These are phyloP conservation scores for Otolemur crassicaudatus DNA, from an alignment of 2,797 vertebrate species.

Conservation along the genomic window DNA sequence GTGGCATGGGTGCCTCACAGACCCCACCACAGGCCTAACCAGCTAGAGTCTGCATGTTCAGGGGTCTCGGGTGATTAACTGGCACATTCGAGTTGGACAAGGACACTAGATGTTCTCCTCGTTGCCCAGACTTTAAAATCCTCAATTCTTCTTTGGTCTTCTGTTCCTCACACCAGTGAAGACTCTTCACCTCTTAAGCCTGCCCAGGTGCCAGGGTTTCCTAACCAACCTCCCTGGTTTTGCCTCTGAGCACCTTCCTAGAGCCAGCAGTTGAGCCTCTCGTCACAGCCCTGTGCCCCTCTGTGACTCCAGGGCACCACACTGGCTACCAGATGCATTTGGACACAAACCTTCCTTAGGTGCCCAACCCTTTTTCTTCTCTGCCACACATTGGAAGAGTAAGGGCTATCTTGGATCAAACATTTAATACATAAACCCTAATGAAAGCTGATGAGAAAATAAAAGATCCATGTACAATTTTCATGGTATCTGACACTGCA, in stretches of 20 bases:
- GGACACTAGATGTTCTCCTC: background rate
- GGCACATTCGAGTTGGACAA: background rate
- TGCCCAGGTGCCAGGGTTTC: background rate
- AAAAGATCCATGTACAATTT: too few relatives aligned
- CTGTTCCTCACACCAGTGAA: background rate
- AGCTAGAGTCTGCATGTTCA: background rate
- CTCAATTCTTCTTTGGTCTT: background rate
- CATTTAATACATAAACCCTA: too few relatives aligned
- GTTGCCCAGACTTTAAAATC: background rate
- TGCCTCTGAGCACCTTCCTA: background rate
- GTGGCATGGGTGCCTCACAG: too few relatives aligned
- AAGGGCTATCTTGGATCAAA: too few relatives aligned
- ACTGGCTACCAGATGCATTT: background rate
- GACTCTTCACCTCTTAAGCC: too few relatives aligned
- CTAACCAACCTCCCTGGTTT: background rate
- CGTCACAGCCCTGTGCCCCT: fast-evolving
- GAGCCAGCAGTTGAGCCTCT: background rate
- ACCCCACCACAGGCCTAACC: background rate
- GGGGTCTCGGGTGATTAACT: background rate
- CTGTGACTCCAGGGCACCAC: background rate
- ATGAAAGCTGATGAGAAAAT: too few relatives aligned
- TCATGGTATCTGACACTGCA: too few relatives aligned
- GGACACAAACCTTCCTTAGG: background rate
- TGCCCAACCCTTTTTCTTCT: too few relatives aligned
- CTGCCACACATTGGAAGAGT: too few relatives aligned